Percentiles rank a stretch among this genome's conserved stretches.
These are phyloP conservation scores for Drosophila stalkeri DNA, from an alignment of 2,888 invertebrate genomes.

Conservation along the genomic window DNA sequence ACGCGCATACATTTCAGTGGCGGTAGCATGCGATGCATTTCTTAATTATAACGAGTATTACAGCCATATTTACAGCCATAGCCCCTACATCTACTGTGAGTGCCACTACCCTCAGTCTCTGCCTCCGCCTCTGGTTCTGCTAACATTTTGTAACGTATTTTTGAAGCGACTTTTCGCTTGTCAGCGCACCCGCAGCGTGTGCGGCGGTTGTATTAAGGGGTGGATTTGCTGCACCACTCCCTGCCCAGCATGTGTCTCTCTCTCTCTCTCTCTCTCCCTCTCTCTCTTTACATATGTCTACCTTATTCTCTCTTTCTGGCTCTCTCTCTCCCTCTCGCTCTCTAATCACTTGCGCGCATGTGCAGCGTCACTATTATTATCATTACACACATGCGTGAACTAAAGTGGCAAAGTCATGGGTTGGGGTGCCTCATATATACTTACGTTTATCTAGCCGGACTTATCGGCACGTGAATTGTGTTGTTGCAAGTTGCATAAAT, in stretches of 20 bases:
- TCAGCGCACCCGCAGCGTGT: constrained; percentile 65
- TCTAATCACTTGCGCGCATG: constrained; percentile 81
- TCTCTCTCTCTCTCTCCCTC: neutral
- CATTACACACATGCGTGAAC: constrained; percentile 48
- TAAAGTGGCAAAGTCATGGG: constrained; percentile 71
- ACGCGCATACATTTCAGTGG: constrained; percentile 27
- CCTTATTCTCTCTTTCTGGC: neutral
- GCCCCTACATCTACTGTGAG: constrained; percentile 14
- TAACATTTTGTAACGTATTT: constrained; percentile 81
- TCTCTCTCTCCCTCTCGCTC: constrained; percentile 9
- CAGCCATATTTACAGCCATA: constrained; percentile 26
- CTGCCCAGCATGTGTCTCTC: neutral
- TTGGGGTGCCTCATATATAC: neutral
- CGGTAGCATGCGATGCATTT: constrained; percentile 72
- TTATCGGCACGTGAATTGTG: constrained; percentile 76
- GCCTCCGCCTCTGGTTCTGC: constrained; percentile 18
- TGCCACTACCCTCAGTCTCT: neutral
- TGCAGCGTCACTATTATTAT: constrained; percentile 78
- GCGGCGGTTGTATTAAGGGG: constrained; percentile 60
- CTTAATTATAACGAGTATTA: constrained; percentile 69
- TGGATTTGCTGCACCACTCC: constrained; percentile 49
- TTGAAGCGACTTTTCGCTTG: constrained; percentile 42
- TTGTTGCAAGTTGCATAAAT: constrained; percentile 46
- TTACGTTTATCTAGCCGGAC: constrained; percentile 20
- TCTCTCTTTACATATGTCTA: neutral